Base-by-base conservation (phyloP, 1,140 invertebrate genomes). In the Drosophila suzukii region DNA sequence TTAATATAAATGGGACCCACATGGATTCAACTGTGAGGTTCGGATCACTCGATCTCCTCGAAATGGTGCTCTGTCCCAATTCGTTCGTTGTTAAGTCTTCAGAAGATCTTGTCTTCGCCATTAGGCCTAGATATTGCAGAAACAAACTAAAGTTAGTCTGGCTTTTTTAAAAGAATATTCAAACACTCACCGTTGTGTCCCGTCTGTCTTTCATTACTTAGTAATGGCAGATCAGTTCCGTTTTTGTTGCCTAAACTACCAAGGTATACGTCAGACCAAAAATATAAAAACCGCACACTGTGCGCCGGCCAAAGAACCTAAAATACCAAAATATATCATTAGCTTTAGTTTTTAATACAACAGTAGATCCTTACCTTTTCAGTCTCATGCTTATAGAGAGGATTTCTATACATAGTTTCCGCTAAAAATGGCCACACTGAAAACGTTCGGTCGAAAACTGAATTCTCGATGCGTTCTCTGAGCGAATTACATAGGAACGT, bases 401-500 rank as follows among this genome's bases (percentile, higher is more conserved):
- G 96, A 95, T 99, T 99, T 75, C 94, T 93, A 93, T 98, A 98
- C 60, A 95, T 94, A 44, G 94, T 95, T 75, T 94, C 95, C 91
- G 93, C 95, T 47, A 99, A 94, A 92, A 98, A 96, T 63, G 95
- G 95, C 98, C 98, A 99, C 32, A 98, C 96, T 7, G 97, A 97
- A 91, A 96, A 97, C 17, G 97, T 97, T 60, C 95, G 94, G 55
- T 96, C 94, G 39, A 93, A 92, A 54, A 97, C 94, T 54, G 95
- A 94, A 57, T 95, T 93, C 24, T 94, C 93, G 24, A 94, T 91
- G 49, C 98, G 94, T 92, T 98, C 97, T 82, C 95, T 95, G 41
- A 94, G 93, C 36, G 95, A 97, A 93, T 99, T 99, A 93, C 97
- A 99, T 54, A 99, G 94, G 94, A 99, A 99, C 78, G 98, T 99